Conservation (phyloP, 2,888 invertebrate species). For the Watsonalla cultraria region DNA sequence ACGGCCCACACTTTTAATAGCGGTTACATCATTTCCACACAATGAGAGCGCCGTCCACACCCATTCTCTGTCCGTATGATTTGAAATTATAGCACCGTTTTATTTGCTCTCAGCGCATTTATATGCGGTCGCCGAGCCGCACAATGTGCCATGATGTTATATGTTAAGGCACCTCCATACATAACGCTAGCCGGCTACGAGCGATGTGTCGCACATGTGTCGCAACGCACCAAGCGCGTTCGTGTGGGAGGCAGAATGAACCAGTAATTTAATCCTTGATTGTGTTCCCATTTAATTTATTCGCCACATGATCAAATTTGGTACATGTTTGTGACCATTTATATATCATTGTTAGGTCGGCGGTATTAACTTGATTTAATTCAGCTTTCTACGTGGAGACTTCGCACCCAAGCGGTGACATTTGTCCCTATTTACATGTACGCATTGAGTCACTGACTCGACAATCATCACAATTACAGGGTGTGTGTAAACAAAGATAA, state of each 20-base stretch:
- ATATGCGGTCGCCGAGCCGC: slow-evolving; percentile 71
- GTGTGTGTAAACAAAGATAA: slow-evolving; percentile 26
- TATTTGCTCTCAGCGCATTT: slow-evolving; percentile 77
- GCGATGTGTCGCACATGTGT: slow-evolving; percentile 66
- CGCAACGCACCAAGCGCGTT: slow-evolving; percentile 38
- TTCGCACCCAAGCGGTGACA: slow-evolving; percentile 27
- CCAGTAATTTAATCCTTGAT: slow-evolving; percentile 76
- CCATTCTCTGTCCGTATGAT: slow-evolving; percentile 80
- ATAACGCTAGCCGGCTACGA: slow-evolving; percentile 35
- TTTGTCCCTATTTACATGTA: slow-evolving; percentile 29
- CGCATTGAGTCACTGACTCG: slow-evolving; percentile 17
- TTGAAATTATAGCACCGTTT: slow-evolving; percentile 79
- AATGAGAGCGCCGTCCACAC: slow-evolving; percentile 78
- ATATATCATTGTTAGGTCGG: slow-evolving; percentile 52
- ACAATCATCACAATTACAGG: slow-evolving; percentile 34
- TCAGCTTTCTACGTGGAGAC: slow-evolving; percentile 36
- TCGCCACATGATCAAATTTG: slow-evolving; percentile 73
- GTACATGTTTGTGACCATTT: slow-evolving; percentile 68
- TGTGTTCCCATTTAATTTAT: slow-evolving; percentile 76
- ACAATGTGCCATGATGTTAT: slow-evolving; percentile 73
- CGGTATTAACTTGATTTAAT: slow-evolving; percentile 47
- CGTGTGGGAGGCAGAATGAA: slow-evolving; percentile 73
- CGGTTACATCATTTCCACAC: slow-evolving; percentile 79
- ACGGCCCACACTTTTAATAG: slow-evolving; percentile 79
- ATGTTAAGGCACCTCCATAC: slow-evolving; percentile 68